Conservation (phyloP, 2,888 invertebrate genomes). For the Nephrotoma flavescens region DNA sequence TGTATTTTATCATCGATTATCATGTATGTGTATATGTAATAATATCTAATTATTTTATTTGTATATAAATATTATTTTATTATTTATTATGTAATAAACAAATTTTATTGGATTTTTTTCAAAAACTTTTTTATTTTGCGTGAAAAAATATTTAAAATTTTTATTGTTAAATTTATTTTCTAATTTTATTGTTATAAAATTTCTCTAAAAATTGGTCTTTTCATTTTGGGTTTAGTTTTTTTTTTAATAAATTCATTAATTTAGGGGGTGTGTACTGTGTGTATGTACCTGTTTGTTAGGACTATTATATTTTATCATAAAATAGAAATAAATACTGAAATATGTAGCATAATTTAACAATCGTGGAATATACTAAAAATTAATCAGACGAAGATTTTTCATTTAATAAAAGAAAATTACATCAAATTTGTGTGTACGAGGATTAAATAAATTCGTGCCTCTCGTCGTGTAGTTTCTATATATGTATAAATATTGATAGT, state of each 20-base stretch:
- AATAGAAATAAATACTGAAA: background rate
- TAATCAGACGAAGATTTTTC: background rate
- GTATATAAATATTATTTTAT: background rate
- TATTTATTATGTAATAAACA: background rate
- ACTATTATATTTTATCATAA: background rate
- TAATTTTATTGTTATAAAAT: background rate
- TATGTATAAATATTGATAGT: background rate
- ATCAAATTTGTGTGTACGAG: background rate
- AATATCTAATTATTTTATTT: background rate
- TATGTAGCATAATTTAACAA: background rate
- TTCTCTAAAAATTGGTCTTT: background rate
- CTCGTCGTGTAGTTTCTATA: background rate
- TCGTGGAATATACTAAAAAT: background rate
- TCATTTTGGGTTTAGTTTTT: background rate
- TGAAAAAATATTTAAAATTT: background rate
- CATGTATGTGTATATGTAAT: background rate
- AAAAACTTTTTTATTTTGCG: background rate
- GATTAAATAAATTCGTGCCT: background rate
- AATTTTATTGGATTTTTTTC: background rate
- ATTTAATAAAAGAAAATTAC: background rate
- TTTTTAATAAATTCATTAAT: background rate
- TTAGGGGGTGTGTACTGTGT: background rate
- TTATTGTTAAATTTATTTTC: background rate
- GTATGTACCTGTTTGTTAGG: background rate
- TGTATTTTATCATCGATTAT: background rate